These are phyloP conservation scores for Limosa lapponica DNA, from an alignment of 2,797 vertebrate genomes.

Conservation along the genomic window DNA sequence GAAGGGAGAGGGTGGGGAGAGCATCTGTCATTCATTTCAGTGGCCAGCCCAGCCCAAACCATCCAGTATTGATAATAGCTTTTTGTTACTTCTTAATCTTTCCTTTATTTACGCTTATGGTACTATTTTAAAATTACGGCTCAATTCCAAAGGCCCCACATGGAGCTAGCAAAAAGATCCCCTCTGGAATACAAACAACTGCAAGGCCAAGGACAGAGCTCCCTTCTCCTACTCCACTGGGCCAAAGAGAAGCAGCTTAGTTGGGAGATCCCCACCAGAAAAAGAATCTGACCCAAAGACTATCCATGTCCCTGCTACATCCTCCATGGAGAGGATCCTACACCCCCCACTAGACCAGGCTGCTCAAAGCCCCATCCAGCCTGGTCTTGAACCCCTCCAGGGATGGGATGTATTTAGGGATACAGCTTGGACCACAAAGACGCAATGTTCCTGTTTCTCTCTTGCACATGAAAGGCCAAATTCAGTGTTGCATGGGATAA, in stretches of 20 bases:
- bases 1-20: not conserved
- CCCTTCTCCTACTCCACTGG: not conserved
- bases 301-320: not conserved
- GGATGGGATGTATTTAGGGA: not conserved
- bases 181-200: not conserved
- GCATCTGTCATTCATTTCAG: not conserved
- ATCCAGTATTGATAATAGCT: not conserved
- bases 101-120: not conserved
- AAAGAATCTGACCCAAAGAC: not conserved
- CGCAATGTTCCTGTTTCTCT: not conserved
- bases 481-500: not conserved
- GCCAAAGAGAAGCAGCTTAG: not conserved
- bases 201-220: not conserved
- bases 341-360: too few species aligned
- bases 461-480: not conserved
- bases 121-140: not conserved
- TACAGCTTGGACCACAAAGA: not conserved
- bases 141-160: not conserved
- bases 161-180: not conserved
- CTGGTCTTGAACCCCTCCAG: too few species aligned
- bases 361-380: too few species aligned
- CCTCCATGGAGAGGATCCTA: not conserved
- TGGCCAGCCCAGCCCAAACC: not conserved
- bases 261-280: not conserved
- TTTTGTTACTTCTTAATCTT: not conserved